Evolutionary conservation across 2,113 vertebrate species (phyloP).

Genomic region (Elachura formosa): DNA sequence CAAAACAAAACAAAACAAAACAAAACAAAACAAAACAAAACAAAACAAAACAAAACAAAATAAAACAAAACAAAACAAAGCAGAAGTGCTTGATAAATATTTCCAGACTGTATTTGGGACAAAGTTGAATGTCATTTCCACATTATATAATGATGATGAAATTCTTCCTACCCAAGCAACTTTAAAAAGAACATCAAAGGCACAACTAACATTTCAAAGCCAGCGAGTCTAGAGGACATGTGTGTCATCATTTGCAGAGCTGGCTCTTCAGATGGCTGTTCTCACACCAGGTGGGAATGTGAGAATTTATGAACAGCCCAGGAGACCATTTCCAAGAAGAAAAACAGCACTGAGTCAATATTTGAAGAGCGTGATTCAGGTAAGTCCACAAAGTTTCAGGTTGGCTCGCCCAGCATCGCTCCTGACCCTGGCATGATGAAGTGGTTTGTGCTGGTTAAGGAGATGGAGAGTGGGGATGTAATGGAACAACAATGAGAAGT

Average conservation of each 20-base stretch:
- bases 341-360: conserved; percentile 2
- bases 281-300: background rate
- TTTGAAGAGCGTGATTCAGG: background rate
- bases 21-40: background rate
- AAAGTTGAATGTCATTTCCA: background rate
- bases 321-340: background rate
- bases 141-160: background rate
- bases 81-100: conserved; percentile 21
- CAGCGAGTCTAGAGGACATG: background rate
- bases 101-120: background rate
- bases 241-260: background rate
- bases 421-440: background rate
- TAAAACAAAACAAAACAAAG: background rate
- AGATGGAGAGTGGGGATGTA: background rate
- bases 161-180: background rate
- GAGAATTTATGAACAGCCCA: background rate
- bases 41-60: background rate
- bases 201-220: background rate
- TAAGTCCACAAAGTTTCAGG: background rate
- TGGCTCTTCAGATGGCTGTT: background rate
- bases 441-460: background rate
- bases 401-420: fast-evolving
- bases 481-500: background rate
- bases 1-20: background rate
- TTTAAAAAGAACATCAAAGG: conserved; percentile 25